Evolutionary conservation across 2,113 vertebrate species (phyloP), one percentile per base, ranked within the genome.

Genomic region (Mobula birostris): DNA sequence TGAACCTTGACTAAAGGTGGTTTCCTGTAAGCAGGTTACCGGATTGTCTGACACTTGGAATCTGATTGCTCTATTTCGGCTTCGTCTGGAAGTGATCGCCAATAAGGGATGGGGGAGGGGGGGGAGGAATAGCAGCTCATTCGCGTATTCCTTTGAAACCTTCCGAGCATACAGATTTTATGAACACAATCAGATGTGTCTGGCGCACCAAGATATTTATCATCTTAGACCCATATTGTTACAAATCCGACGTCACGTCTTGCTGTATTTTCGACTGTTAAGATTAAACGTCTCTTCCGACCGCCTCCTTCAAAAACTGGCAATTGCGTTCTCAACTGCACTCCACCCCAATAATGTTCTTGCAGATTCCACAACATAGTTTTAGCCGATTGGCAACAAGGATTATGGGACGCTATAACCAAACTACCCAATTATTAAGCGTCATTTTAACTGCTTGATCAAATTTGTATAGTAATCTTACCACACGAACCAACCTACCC

Each of bases 21-120:
- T 74, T 74, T 93, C 70, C 66, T 93, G 32, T 93, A 40, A 93
- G 91, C 68, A 48, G 91, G 91, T 93, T 93, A 68, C 88, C 91
- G 68, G 91, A 93, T 93, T 74, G 66, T 36, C 91, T 56, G 91
- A 56, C 91, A 74, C 91, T 40, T 72, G 24, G 24, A 93, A 74
- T 72, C 91, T 29, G 32, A 15, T 40, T 76, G 32, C 68, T 48
- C 36, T 70, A 40, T 92, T 74, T 74, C 40, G 9, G 24, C 72
- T 6, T 74, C 70, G 68, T 92, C 66, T 92, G 19, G 36, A 74
- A 24, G 66, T 40, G 63, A 74, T 40, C 68, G 91, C 36, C 7
- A 68, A 91, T 70, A 87, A 66, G 19, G 61, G 14, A 14, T 12
- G 85, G 29, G 61, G 29, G 12, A n/a, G 58, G 29, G 29, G 83